These are phyloP conservation scores for Alouatta palliata DNA, from an alignment of 2,113 vertebrate genomes.

Conservation along the genomic window DNA sequence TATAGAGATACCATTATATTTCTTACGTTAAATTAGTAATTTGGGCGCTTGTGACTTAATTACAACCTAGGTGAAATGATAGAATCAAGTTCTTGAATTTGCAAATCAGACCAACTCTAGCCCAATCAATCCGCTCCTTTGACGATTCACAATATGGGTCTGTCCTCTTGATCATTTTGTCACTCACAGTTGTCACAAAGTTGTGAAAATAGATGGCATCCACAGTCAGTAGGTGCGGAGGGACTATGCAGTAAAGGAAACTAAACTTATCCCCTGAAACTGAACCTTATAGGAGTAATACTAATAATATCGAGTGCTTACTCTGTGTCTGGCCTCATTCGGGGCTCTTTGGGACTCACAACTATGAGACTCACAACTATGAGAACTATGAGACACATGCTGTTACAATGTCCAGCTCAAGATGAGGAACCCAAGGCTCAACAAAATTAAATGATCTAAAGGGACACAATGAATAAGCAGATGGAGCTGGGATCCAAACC, in stretches of 20 bases:
- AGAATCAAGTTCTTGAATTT: constrained; percentile 51
- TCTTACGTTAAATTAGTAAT: constrained; percentile 47
- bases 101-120: constrained; percentile 39
- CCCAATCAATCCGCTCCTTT: neutral
- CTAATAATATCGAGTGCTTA: neutral
- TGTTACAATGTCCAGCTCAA: neutral
- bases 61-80: neutral
- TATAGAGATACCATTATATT: constrained; percentile 53
- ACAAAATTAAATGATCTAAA: constrained; percentile 42
- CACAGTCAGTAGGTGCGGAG: neutral
- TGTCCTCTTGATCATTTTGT: constrained; percentile 11
- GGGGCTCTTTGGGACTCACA: neutral
- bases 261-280: neutral
- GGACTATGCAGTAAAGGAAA: neutral
- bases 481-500: neutral
- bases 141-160: neutral
- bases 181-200: neutral
- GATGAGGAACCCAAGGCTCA: neutral
- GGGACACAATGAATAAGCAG: neutral
- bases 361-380: neutral
- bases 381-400: neutral
- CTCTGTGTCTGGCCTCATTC: neutral
- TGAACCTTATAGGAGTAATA: neutral
- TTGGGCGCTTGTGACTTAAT: constrained; percentile 65
- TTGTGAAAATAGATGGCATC: neutral